Base-by-base conservation (phyloP, 2,888 invertebrate genomes). In the Malacosoma neustria region DNA sequence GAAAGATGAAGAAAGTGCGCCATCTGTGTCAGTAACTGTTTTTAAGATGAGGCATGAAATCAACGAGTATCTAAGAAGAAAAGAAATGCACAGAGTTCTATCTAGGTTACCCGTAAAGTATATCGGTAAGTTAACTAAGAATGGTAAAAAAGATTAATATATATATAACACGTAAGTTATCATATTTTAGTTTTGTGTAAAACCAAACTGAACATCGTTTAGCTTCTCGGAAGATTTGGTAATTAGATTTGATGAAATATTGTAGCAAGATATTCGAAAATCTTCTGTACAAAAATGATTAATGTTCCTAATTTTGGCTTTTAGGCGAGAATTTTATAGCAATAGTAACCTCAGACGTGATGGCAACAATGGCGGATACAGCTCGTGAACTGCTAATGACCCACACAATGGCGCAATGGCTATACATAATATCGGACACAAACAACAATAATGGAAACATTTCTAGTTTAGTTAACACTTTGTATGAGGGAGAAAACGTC, bases 401-500 rank as follows among this genome's bases (percentile, higher is more conserved):
- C 0, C 88, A 91, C 54, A 91, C 93, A 0, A 87, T 81, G 50
- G 93, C 90, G 44, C 94, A 95, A 60, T 95, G 95, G 95, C 65
- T 95, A n/a, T 95, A 93, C 61, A 82, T 94, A 29, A 80, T 94
- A 35, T 87, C 92, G 0, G 91, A 93, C 39, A 89, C 88, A 0
- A 72, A 86, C 38, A 58, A 53, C 0, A 69, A 69, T 3, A 71
- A 75, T 3, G 76, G 80, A 1, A 89, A 91, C 54, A 60, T 91
- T 3, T 70, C 87, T 0, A 74, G 75, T 11, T 82, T 92, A 13
- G 77, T 88, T 31, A 86, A 87, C 45, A 71, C 90, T 1, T 69
- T 93, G 14, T 84, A 81, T 9, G 95, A 95, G 62, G 95, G 95
- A 0, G 93, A 93, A 53, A 94, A 95, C 63, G 75, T 95, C 5